Evolutionary conservation across 2,113 vertebrate genomes (phyloP).

Genomic region (Coturnix japonica): DNA sequence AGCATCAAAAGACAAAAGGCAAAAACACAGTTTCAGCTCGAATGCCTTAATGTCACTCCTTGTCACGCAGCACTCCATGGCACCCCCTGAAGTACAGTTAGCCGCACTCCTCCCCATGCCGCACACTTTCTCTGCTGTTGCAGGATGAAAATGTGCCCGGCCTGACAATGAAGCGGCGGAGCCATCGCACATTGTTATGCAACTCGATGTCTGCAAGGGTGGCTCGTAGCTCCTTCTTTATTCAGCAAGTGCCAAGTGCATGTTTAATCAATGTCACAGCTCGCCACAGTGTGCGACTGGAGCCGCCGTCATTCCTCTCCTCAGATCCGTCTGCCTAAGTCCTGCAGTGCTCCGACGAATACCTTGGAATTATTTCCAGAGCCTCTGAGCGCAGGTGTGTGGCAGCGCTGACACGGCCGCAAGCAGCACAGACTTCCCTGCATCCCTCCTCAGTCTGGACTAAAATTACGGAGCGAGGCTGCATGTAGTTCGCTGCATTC

Average conservation of each 20-base stretch:
- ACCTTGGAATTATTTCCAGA: constrained; percentile 72
- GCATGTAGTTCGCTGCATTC: constrained; percentile 38
- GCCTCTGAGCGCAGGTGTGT: constrained; percentile 71
- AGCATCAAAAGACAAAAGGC: constrained; percentile 68
- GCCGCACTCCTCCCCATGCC: constrained; percentile 30
- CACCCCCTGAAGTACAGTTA: constrained; percentile 48
- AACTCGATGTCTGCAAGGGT: constrained; percentile 74
- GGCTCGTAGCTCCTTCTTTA: constrained; percentile 70
- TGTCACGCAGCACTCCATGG: constrained; percentile 53
- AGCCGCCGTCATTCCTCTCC: constrained; percentile 58
- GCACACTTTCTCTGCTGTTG: background rate
- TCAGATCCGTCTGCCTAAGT: constrained; percentile 70
- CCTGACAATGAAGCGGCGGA: constrained; percentile 73
- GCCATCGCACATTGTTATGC: constrained; percentile 70
- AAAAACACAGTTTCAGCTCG: constrained; percentile 57
- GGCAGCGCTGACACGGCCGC: constrained; percentile 7
- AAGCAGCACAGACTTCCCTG: constrained; percentile 43
- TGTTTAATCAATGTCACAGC: constrained; percentile 78
- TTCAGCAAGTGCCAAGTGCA: constrained; percentile 77
- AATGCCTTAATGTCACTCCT: constrained; percentile 66
- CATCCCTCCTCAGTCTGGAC: constrained; percentile 50
- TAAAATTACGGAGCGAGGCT: constrained; percentile 54
- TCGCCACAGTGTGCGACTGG: constrained; percentile 68
- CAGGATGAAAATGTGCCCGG: constrained; percentile 67
- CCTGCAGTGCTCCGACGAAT: constrained; percentile 80